Conservation (phyloP, 2,888 invertebrate species). For the Microdon myrmicae region DNA sequence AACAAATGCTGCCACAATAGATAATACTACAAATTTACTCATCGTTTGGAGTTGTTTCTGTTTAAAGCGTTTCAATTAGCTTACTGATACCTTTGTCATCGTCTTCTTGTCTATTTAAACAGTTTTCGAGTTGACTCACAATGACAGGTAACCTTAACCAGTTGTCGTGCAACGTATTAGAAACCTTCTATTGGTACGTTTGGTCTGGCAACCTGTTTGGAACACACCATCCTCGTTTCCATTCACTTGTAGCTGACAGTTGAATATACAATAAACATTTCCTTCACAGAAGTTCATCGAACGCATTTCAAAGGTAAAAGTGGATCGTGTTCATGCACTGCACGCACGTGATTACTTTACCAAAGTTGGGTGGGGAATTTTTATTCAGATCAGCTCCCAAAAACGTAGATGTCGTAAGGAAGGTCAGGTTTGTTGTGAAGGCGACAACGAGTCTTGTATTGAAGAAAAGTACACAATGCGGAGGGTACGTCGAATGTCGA, state of each 20-base stretch:
- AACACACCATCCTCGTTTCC: slow-evolving; percentile 12
- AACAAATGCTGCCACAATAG: slow-evolving; percentile 5
- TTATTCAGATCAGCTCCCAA: too few species aligned
- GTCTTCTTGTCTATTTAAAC: slow-evolving; percentile 33
- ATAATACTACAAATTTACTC: slow-evolving; percentile 29
- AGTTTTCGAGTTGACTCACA: too few species aligned
- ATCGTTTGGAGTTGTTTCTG: slow-evolving; percentile 9
- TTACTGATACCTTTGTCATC: slow-evolving; percentile 27
- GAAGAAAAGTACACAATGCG: too few species aligned
- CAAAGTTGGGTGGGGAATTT: too few species aligned
- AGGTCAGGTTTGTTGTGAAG: slow-evolving; percentile 43
- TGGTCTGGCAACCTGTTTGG: neutral
- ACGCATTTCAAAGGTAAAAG: slow-evolving; percentile 23
- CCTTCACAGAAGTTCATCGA: slow-evolving; percentile 38
- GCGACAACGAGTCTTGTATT: too few species aligned
- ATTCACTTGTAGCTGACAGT: slow-evolving; percentile 24
- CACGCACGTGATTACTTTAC: slow-evolving; percentile 35
- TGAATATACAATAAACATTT: slow-evolving; percentile 23
- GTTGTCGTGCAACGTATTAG: slow-evolving; percentile 7
- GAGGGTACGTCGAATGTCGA: too few species aligned
- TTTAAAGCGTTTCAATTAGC: slow-evolving; percentile 8
- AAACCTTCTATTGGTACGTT: slow-evolving; percentile 12
- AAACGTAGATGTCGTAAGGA: too few species aligned
- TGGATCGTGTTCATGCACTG: slow-evolving; percentile 35
- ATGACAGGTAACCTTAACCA: slow-evolving; percentile 1